Base-by-base conservation (phyloP, 2,797 vertebrate species). In the Peromyscus aztecus region DNA sequence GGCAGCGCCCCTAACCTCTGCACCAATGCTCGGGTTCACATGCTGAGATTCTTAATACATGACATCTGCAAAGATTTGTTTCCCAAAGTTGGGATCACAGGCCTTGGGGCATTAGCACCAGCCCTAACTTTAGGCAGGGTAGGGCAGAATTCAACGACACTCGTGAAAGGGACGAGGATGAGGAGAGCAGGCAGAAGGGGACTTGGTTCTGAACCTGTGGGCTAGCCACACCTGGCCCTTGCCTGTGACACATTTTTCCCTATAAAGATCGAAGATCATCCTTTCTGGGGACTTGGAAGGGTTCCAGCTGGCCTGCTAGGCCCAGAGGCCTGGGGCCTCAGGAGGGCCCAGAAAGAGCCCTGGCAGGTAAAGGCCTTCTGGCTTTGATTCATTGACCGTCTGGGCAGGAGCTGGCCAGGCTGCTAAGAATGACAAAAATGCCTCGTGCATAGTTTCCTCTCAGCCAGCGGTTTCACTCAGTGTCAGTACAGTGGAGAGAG, bases 351-450 rank as follows among this genome's bases (percentile, higher is more conserved):
- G 71, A 81, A 85, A 40, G 87, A 69, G 90, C 23, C 88, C 94
- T 96, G 94, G 96, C 97, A 98, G 97, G 96, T 97, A 97, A 94
- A 82, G 69, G 88, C 93, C n/a, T 94, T 80, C 80, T 83, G 34
- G 4, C 96, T 97, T 98, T 98, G 97, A 98, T 98, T 97, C 97
- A 97, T 97, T 97, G 98, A 97, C 97, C 4, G 78, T 96, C 95
- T 94, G 89, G 93, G 73, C 95, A 89, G 71, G 93, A 93, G 90
- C 96, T 87, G 94, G 96, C 90, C 3, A 31, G 91, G 89, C 92
- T 27, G 27, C 89, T 77, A 87, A 94, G 97, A 98, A 98, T 98
- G 89, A 90, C 86, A 98, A 97, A 96, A 97, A 98, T 97, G 96
- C 91, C 92, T 94, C 86, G 8, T 29, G 40, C 97, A 97, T 96